Conservation (phyloP, 2,888 invertebrate species). For the Biston stratarius region DNA sequence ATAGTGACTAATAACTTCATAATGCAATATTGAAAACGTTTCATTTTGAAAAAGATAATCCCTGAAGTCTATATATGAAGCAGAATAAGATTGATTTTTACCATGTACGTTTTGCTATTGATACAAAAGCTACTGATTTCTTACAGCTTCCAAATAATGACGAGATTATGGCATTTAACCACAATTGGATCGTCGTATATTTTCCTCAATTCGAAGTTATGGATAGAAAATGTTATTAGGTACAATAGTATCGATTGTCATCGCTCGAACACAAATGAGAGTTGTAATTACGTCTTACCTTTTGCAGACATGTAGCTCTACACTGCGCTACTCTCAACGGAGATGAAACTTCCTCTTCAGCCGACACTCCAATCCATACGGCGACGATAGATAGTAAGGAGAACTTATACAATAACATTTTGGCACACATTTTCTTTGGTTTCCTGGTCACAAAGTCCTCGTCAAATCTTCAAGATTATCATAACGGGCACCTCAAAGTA, state of each 20-base stretch:
- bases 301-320: slow-evolving; percentile 90
- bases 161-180: not conserved
- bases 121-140: not conserved
- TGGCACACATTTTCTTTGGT: slow-evolving; percentile 87
- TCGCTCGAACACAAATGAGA: not conserved
- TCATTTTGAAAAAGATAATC: not conserved
- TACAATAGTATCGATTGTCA: not conserved
- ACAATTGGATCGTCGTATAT: not conserved
- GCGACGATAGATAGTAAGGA: slow-evolving; percentile 76
- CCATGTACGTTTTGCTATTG: not conserved
- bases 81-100: not conserved
- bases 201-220: not conserved
- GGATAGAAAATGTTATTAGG: not conserved
- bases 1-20: no score
- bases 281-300: slow-evolving; percentile 75
- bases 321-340: slow-evolving; percentile 91
- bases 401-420: slow-evolving; percentile 85
- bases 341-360: slow-evolving; percentile 89
- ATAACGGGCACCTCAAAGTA: slow-evolving; percentile 76
- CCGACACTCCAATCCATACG: slow-evolving; percentile 83
- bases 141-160: not conserved
- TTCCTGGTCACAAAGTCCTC: slow-evolving; percentile 59
- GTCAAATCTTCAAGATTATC: slow-evolving; percentile 73
- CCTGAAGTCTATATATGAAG: not conserved
- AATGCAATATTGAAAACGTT: no score